Conservation (phyloP, 2,113 vertebrate genomes). For the Machaerirhynchus nigripectus region DNA sequence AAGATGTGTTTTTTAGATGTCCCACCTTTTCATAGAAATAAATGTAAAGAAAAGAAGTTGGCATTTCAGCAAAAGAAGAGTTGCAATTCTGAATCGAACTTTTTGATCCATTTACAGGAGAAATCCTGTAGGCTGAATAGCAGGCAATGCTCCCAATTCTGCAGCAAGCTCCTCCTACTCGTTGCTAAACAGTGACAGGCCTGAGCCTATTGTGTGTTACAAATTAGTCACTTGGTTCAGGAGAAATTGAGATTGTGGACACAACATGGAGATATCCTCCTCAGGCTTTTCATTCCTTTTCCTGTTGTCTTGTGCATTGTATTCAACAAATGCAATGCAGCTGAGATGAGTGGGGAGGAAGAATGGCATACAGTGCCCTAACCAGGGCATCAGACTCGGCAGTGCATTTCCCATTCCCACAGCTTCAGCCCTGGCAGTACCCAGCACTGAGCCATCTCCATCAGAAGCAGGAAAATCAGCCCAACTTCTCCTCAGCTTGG, state of each 20-base stretch:
- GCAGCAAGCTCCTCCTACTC: neutral
- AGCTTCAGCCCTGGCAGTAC: neutral
- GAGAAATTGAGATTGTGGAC: neutral
- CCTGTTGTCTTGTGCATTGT: neutral
- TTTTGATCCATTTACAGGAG: neutral
- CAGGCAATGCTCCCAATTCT: neutral
- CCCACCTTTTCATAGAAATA: neutral
- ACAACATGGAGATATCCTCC: neutral
- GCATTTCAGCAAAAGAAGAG: neutral
- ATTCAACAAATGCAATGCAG: neutral
- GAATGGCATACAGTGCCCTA: neutral
- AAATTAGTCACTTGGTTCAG: neutral
- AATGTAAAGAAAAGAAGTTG: neutral
- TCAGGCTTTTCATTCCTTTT: neutral
- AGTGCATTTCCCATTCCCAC: neutral
- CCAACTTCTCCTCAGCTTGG: neutral
- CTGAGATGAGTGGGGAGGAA: neutral
- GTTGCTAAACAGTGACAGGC: fast-evolving
- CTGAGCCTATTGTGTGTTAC: neutral
- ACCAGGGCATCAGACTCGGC: neutral
- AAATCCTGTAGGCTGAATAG: neutral
- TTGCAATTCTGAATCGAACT: neutral
- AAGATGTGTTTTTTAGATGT: neutral
- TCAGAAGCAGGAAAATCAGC: neutral
- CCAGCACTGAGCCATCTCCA: neutral